Percentiles rank a stretch among this genome's conserved stretches.
phyloP scores from a whole-genome alignment of 2,113 vertebrate genomes.

The Tragulus kanchil region DNA sequence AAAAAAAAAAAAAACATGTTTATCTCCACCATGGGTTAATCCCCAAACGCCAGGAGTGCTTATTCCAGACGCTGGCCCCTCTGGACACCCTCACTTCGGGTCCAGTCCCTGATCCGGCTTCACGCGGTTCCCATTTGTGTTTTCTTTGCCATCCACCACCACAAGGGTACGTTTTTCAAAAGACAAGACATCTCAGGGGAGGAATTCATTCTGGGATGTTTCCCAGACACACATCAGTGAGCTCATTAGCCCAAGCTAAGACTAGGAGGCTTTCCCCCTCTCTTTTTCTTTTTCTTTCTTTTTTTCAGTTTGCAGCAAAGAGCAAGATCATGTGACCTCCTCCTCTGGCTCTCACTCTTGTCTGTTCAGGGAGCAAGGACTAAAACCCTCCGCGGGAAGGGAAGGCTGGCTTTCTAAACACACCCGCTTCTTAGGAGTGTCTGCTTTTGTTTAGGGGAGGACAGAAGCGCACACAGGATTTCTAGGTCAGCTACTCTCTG shows the following conservation, averaged over 20 bases:
- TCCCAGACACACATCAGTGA: slow-evolving; percentile 67
- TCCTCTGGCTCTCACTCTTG: not conserved
- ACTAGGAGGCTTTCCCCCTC: not conserved
- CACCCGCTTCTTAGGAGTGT: slow-evolving; percentile 3
- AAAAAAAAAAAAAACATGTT: not conserved
- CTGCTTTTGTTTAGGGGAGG: slow-evolving; percentile 81
- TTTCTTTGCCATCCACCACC: slow-evolving; percentile 23
- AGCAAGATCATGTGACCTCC: not conserved
- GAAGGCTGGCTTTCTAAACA: slow-evolving; percentile 20
- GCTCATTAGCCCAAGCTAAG: slow-evolving; percentile 65
- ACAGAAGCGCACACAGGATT: slow-evolving; percentile 73
- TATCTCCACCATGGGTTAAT: slow-evolving; percentile 54
- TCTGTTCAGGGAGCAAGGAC: not conserved
- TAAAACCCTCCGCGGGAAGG: not conserved
- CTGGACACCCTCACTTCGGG: slow-evolving; percentile 37
- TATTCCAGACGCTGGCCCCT: slow-evolving; percentile 44
- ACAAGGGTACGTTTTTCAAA: slow-evolving; percentile 71
- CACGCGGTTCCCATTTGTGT: slow-evolving; percentile 58
- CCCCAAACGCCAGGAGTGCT: slow-evolving; percentile 18
- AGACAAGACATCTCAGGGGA: slow-evolving; percentile 2
- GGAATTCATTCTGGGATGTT: slow-evolving; percentile 70
- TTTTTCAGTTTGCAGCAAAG: slow-evolving; percentile 43
- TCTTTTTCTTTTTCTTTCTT: not conserved
- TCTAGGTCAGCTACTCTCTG: slow-evolving; percentile 77
- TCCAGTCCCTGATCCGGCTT: slow-evolving; percentile 10